Evolutionary conservation across 2,113 vertebrate species (phyloP).

Genomic region (Percopsis transmontana): DNA sequence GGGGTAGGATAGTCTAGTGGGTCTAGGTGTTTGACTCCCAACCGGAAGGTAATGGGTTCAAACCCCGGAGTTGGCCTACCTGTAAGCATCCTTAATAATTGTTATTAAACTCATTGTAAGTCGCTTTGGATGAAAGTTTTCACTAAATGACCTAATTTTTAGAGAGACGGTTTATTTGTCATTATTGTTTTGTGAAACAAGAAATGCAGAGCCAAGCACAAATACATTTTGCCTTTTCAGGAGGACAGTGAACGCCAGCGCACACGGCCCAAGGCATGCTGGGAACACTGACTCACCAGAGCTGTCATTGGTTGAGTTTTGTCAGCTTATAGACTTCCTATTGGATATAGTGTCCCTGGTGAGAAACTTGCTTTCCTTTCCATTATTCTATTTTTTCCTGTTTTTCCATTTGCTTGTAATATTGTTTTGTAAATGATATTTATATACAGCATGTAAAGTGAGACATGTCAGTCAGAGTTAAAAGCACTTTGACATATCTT

Average conservation of each 20-base stretch:
- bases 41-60: too few species aligned
- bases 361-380: constrained; percentile 62
- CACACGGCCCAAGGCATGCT: constrained; percentile 71
- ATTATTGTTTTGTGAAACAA: too few species aligned
- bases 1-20: not conserved
- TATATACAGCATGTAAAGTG: too few species aligned
- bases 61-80: too few species aligned
- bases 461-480: too few species aligned
- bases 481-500: too few species aligned
- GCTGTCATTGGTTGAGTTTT: constrained; percentile 91
- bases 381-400: not conserved
- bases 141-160: too few species aligned
- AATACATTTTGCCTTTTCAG: constrained; percentile 68
- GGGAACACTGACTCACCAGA: constrained; percentile 78
- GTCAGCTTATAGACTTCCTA: constrained; percentile 95
- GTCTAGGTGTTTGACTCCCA: too few species aligned
- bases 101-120: too few species aligned
- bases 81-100: too few species aligned
- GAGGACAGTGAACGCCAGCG: constrained; percentile 82
- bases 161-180: too few species aligned
- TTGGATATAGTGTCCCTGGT: constrained; percentile 99
- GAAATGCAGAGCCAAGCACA: not conserved
- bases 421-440: not conserved
- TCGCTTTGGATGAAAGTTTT: too few species aligned
- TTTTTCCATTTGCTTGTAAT: not conserved